Conservation (phyloP, 2,888 invertebrate genomes). For the Caenorhabditis sp. region DNA sequence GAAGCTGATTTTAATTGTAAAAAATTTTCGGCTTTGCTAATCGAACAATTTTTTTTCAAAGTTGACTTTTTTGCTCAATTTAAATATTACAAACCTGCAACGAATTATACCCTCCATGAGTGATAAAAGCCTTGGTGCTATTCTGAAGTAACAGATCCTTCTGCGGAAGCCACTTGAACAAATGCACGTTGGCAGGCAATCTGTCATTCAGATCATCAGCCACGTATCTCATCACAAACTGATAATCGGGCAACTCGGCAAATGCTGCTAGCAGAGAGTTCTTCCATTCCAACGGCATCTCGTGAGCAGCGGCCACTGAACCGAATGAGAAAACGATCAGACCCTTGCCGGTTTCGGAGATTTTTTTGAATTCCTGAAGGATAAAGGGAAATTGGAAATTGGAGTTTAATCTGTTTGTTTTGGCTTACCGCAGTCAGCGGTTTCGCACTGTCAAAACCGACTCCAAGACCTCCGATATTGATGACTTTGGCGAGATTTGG, state of each 20-base stretch:
- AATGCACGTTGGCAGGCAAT: conserved; percentile 68
- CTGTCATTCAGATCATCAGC: conserved; percentile 58
- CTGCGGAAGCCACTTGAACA: conserved; percentile 77
- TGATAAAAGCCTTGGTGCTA: conserved; percentile 88
- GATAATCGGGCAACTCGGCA: conserved; percentile 69
- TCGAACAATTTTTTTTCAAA: too few relatives aligned
- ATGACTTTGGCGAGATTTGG: conserved; percentile 76
- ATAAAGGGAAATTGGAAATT: too few relatives aligned
- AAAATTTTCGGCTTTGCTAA: too few relatives aligned
- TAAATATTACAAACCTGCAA: conserved; percentile 84
- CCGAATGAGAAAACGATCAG: conserved; percentile 75
- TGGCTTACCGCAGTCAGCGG: conserved; percentile 62
- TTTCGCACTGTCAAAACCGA: conserved; percentile 68
- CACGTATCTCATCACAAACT: conserved; percentile 71
- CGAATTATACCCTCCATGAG: conserved; percentile 89
- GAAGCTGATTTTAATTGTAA: too few relatives aligned
- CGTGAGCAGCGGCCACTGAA: conserved; percentile 68
- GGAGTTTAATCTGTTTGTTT: too few relatives aligned
- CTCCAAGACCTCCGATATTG: conserved; percentile 79
- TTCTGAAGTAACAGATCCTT: conserved; percentile 85
- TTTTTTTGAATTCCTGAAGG: conserved; percentile 63
- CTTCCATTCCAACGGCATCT: conserved; percentile 69
- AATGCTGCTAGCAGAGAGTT: conserved; percentile 65
- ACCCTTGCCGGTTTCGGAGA: conserved; percentile 69
- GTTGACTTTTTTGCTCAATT: not conserved